These are phyloP conservation scores for Hippocampus guttulatus DNA, from an alignment of 2,113 vertebrate species.

Conservation along the genomic window DNA sequence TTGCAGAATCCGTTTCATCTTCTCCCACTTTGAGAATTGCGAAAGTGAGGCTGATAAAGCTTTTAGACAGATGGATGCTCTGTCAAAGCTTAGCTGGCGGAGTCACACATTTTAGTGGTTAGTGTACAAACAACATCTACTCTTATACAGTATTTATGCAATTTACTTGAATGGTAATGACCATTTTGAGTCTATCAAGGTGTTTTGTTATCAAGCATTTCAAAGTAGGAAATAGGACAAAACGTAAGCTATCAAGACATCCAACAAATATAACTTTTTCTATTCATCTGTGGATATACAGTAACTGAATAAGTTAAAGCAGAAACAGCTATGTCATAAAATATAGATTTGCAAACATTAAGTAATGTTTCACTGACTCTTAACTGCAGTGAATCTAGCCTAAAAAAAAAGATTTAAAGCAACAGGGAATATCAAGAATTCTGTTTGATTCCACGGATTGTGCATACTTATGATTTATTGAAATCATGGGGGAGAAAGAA, in stretches of 20 bases:
- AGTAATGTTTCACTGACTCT: neutral
- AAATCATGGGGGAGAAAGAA: neutral
- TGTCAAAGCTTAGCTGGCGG: slow-evolving; percentile 28
- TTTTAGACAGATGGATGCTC: slow-evolving; percentile 40
- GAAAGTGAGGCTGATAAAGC: slow-evolving; percentile 24
- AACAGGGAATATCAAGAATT: neutral
- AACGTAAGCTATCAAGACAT: neutral
- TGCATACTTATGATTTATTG: neutral
- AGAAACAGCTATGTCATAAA: neutral
- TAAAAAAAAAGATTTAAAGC: neutral
- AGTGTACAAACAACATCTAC: slow-evolving; percentile 19
- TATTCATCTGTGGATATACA: neutral
- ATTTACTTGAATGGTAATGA: neutral
- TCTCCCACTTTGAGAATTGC: slow-evolving; percentile 21
- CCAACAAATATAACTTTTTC: neutral
- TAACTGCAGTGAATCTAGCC: neutral
- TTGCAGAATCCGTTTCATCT: slow-evolving; percentile 31
- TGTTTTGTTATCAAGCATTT: neutral
- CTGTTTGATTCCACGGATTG: neutral
- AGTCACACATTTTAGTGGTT: slow-evolving; percentile 37
- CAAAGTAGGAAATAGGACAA: neutral
- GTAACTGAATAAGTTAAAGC: neutral
- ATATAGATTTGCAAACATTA: neutral
- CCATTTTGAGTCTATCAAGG: neutral
- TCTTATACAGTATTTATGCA: neutral